Percentiles rank a stretch among this genome's conserved stretches.
Evolutionary conservation across 2,113 vertebrate genomes (phyloP).

Genomic region (Physeter macrocephalus): DNA sequence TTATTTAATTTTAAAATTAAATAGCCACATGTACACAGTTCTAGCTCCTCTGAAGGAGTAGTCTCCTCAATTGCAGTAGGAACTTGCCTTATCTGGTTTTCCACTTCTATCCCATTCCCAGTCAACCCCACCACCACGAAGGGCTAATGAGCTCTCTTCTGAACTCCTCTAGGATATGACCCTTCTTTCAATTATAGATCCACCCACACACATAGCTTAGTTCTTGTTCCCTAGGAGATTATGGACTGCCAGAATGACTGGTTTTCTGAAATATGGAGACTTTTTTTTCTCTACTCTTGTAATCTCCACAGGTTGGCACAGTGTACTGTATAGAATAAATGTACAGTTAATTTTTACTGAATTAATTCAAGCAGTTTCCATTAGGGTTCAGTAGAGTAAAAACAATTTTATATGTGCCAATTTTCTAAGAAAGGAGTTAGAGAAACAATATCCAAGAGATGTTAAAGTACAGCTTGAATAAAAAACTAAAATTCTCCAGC

Average conservation of each 20-base stretch:
- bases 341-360: not conserved
- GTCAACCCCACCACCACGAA: not conserved
- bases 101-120: not conserved
- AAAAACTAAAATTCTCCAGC: not conserved
- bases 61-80: not conserved
- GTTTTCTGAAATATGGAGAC: not conserved
- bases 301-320: not conserved
- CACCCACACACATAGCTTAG: not conserved
- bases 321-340: not conserved
- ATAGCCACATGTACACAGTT: not conserved
- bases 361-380: not conserved
- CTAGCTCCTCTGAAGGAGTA: not conserved
- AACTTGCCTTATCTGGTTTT: not conserved
- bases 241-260: not conserved
- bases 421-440: not conserved
- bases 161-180: not conserved
- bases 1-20: not conserved
- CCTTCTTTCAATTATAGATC: not conserved
- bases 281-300: not conserved
- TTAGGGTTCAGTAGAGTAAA: not conserved
- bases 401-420: not conserved
- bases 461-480: not conserved
- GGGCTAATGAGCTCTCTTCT: not conserved
- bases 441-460: not conserved
- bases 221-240: not conserved